Evolutionary conservation across 2,113 vertebrate genomes (phyloP), one percentile per base, ranked within the genome.

Genomic region (Noturus placidus): DNA sequence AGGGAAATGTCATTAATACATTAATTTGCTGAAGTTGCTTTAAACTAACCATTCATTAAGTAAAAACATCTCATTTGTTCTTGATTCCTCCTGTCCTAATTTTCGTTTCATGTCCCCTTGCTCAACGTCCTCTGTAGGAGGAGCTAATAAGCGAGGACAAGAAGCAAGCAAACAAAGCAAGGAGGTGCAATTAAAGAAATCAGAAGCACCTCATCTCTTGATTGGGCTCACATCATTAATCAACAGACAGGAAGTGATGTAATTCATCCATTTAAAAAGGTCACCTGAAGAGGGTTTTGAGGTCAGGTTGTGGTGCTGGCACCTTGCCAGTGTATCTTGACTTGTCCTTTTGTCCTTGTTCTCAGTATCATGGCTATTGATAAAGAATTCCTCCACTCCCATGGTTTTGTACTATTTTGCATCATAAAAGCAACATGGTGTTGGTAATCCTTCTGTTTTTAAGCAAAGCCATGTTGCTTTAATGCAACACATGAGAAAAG

Each of bases 261-360:
- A 57, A 85, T 56, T 84, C 82, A 59, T 91, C 86, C 87, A 83
- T 89, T 84, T 91, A 87, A 70, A 78, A 78, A 74, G 54, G 35
- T 76, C 46, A 79, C 72, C 30, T 78, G 93, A 94, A 92, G 93
- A 92, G 89, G 25, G 74, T 78, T 56, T 70, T 82, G 90, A 87
- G 90, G 88, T 89, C 88, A 83, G 86, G 80, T 42, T 33, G 25
- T 76, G 78, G 74, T 70, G 70, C 61, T 46, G 83, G 78, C 79
- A 83, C 59, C 63, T 59, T 82, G 77, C 61, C 30, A 63, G 54
- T 30, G 46, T 81, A 85, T 82, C 82, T 84, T 69, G 52, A 69
- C 61, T 52, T 30, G 8, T 67, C 19, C 20, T 57, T 5, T 8
- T 4, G 22, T 86, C 54, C 69, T 59, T 52, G 42, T 22, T 87